Percentiles rank a stretch among this genome's conserved stretches.
These are phyloP conservation scores for Carassius gibelio DNA, from an alignment of 2,113 vertebrate genomes.

Conservation along the genomic window DNA sequence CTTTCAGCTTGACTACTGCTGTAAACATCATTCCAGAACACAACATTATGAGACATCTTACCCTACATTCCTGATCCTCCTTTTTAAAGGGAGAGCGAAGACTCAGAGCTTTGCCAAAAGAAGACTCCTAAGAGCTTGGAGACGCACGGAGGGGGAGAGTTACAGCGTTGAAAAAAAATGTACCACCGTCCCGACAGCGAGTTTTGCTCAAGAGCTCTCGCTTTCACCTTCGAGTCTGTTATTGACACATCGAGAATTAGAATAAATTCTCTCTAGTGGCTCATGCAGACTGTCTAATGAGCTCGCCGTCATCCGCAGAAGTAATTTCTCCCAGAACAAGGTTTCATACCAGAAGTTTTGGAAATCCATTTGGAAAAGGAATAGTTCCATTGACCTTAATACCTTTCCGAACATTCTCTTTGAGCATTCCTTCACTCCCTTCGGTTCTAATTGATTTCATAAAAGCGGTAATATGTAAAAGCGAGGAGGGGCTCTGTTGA, in stretches of 20 bases:
- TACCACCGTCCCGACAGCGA: slow-evolving; percentile 32
- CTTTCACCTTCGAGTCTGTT: slow-evolving; percentile 41
- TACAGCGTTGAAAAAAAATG: slow-evolving; percentile 29
- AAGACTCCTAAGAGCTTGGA: slow-evolving; percentile 55
- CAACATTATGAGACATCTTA: slow-evolving; percentile 75
- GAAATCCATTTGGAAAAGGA: slow-evolving; percentile 62
- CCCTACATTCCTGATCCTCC: slow-evolving; percentile 71
- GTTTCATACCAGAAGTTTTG: slow-evolving; percentile 60
- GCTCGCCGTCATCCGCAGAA: slow-evolving; percentile 48
- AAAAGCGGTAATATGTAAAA: slow-evolving; percentile 60
- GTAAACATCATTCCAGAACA: slow-evolving; percentile 79
- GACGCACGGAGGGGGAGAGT: slow-evolving; percentile 36
- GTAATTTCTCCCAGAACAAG: slow-evolving; percentile 60
- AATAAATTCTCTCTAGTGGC: slow-evolving; percentile 48
- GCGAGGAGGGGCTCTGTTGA: slow-evolving; percentile 61
- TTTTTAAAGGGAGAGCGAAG: slow-evolving; percentile 64
- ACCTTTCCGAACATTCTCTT: slow-evolving; percentile 61
- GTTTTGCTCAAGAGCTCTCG: slow-evolving; percentile 27
- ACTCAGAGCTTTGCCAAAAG: slow-evolving; percentile 63
- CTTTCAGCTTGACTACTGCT: slow-evolving; percentile 81
- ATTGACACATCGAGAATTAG: slow-evolving; percentile 46
- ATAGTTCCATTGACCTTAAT: slow-evolving; percentile 61
- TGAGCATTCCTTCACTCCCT: slow-evolving; percentile 61
- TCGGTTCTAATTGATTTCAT: slow-evolving; percentile 60
- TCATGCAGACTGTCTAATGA: slow-evolving; percentile 56